Evolutionary conservation across 2,888 invertebrate species (phyloP).

Genomic region (Eremobia ochroleuca): DNA sequence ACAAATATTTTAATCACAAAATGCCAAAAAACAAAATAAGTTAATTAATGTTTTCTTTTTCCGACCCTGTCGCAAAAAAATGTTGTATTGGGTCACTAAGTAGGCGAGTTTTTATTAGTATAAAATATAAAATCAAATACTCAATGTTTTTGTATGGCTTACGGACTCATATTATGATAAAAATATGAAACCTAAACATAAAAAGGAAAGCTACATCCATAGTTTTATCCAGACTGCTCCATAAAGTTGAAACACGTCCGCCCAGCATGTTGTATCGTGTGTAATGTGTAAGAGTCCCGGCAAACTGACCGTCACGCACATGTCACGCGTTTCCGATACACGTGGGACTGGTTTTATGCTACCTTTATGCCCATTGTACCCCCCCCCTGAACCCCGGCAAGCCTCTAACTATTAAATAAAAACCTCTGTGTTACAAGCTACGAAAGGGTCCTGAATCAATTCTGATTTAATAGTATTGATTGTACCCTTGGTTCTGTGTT

Average conservation of each 20-base stretch:
- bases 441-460: conserved; percentile 48
- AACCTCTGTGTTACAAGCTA: conserved; percentile 53
- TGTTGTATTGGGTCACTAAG: not conserved
- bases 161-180: not conserved
- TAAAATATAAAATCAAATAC: not conserved
- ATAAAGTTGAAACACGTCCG: conserved; percentile 42
- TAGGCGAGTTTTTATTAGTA: not conserved
- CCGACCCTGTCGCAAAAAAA: not conserved
- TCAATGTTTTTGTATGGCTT: not conserved
- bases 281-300: conserved; percentile 40
- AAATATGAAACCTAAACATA: conserved; percentile 9
- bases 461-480: conserved; percentile 56
- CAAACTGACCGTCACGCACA: conserved; percentile 64
- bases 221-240: conserved; percentile 21
- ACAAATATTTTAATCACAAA: not conserved
- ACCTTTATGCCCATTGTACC: conserved; percentile 48
- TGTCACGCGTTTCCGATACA: conserved; percentile 62
- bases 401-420: conserved; percentile 59
- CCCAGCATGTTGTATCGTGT: conserved; percentile 45
- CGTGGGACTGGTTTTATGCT: conserved; percentile 49
- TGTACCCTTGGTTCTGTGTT: conserved; percentile 31
- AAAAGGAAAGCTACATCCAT: conserved; percentile 21
- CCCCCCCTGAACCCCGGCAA: conserved; percentile 45
- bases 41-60: not conserved
- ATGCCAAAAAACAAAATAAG: no score